Conservation (phyloP, 2,797 vertebrate genomes). For the Fundulus diaphanus region DNA sequence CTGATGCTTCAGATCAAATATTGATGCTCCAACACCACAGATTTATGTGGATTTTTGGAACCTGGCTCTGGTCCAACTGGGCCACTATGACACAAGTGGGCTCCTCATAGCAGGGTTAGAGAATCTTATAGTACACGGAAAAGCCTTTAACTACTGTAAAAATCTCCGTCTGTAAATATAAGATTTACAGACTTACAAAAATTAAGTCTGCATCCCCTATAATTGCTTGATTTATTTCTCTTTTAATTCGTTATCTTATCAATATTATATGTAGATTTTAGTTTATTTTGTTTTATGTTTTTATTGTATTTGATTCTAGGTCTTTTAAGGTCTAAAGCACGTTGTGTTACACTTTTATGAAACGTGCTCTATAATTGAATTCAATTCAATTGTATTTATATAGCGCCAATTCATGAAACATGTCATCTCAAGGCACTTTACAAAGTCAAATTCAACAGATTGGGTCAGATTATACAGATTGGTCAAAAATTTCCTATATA, state of each 20-base stretch:
- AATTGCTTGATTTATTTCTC: background rate
- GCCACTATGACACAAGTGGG: background rate
- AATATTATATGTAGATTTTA: background rate
- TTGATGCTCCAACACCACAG: background rate
- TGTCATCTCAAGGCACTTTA: too few species aligned
- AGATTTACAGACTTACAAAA: too few species aligned
- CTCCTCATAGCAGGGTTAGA: conserved; percentile 21
- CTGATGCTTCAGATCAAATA: conserved; percentile 34
- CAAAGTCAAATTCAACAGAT: too few species aligned
- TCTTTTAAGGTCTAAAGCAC: background rate
- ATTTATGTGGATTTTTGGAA: conserved; percentile 35
- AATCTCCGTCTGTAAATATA: conserved; percentile 10
- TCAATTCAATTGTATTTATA: too few species aligned
- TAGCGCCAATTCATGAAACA: too few species aligned
- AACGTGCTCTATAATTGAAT: background rate
- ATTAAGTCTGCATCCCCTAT: background rate
- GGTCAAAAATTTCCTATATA: too few species aligned
- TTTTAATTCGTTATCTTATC: background rate
- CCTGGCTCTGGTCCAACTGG: conserved; percentile 23
- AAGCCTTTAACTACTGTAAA: conserved; percentile 31
- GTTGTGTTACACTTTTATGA: background rate
- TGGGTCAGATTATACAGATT: too few species aligned
- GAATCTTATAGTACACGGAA: conserved; percentile 10
- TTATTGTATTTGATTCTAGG: background rate
- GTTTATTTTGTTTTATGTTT: background rate